Conservation (phyloP, 2,797 vertebrate species). For the Pyrocephalus nanus region DNA sequence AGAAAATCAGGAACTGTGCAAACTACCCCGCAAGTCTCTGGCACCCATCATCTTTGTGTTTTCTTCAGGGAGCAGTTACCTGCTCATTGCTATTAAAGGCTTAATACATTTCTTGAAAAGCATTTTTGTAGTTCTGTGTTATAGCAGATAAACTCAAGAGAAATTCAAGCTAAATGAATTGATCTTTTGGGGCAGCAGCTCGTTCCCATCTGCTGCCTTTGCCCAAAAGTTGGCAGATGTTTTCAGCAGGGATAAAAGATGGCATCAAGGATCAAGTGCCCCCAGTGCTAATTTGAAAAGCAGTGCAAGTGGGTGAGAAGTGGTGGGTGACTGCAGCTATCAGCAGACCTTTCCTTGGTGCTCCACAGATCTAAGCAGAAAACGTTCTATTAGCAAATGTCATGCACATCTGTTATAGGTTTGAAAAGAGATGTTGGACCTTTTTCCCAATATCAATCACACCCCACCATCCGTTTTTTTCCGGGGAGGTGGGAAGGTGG, state of each 20-base stretch:
- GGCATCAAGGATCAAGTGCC: neutral
- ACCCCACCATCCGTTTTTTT: no score
- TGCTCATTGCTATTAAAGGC: neutral
- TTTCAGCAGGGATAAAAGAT: neutral
- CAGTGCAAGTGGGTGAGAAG: neutral
- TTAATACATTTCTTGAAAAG: neutral
- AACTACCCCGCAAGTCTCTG: neutral
- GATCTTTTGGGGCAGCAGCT: neutral
- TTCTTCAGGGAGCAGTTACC: neutral
- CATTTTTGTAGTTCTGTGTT: neutral
- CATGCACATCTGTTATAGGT: fast-evolving
- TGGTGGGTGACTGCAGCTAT: neutral
- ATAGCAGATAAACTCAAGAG: neutral
- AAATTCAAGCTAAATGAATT: neutral
- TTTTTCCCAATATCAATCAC: no score
- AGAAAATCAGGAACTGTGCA: neutral
- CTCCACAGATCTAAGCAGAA: neutral
- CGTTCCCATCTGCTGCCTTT: neutral
- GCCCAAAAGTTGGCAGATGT: neutral
- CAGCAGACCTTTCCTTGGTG: neutral
- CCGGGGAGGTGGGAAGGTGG: no score
- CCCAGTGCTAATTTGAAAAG: neutral
- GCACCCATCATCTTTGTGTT: neutral
- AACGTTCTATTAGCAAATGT: neutral
- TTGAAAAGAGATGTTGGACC: no score